phyloP scores from a whole-genome alignment of 2,113 vertebrate genomes.

The Thalassarche chlororhynchos region DNA sequence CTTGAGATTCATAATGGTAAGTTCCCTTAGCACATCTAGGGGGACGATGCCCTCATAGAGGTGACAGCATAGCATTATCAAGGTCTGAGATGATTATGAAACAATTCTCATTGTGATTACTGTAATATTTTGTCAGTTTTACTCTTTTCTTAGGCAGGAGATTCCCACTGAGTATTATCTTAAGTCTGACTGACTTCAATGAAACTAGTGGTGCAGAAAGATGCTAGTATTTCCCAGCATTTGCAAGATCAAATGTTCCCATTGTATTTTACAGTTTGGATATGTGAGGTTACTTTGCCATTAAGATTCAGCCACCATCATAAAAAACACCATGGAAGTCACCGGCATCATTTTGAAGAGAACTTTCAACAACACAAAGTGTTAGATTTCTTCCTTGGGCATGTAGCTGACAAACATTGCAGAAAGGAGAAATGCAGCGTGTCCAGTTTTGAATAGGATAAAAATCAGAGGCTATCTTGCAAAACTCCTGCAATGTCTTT shows the following conservation, averaged over 20 bases:
- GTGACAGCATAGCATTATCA: neutral
- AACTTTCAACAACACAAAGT: neutral
- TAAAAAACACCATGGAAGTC: neutral
- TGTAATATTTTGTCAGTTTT: neutral
- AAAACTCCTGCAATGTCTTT: neutral
- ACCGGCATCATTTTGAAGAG: neutral
- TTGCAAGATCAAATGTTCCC: neutral
- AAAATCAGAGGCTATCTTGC: neutral
- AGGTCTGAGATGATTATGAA: neutral
- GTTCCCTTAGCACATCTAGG: neutral
- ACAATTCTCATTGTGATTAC: neutral
- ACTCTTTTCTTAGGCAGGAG: neutral
- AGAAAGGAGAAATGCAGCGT: neutral
- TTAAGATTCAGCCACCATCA: neutral
- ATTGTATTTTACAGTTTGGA: neutral
- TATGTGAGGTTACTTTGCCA: neutral
- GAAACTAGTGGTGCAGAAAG: neutral
- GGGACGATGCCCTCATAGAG: rapidly evolving
- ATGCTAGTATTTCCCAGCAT: neutral
- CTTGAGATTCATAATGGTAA: neutral
- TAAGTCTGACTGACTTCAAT: neutral
- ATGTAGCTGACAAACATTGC: neutral
- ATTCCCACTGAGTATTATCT: neutral
- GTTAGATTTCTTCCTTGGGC: neutral
- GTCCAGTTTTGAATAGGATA: neutral